These are phyloP conservation scores for Ganaspis brasiliensis DNA, from an alignment of 2,888 invertebrate genomes.

Conservation along the genomic window DNA sequence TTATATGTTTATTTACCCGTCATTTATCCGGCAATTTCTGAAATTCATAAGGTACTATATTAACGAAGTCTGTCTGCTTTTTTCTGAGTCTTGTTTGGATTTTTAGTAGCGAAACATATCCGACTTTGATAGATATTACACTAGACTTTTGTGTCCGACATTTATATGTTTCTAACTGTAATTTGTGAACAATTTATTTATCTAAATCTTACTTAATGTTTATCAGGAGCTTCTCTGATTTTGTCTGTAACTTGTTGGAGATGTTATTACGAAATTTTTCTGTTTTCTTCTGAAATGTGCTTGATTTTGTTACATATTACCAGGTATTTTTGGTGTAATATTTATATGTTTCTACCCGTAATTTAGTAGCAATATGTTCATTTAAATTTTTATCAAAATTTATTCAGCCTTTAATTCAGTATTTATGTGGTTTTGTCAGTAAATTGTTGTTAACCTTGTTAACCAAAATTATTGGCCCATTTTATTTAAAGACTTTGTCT, in stretches of 20 bases:
- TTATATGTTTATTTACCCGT: too few relatives aligned
- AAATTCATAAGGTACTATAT: too few relatives aligned
- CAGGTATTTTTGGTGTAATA: background rate
- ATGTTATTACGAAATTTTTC: background rate
- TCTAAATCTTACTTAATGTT: background rate
- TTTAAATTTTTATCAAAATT: background rate
- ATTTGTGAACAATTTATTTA: background rate
- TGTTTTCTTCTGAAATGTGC: background rate
- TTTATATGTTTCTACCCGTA: background rate
- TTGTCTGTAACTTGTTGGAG: background rate
- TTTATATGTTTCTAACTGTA: background rate
- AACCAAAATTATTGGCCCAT: too few relatives aligned
- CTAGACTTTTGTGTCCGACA: background rate
- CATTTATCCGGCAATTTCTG: background rate
- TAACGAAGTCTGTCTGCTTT: too few relatives aligned
- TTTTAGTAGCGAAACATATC: background rate
- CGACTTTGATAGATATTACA: background rate
- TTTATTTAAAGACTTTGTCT: too few relatives aligned
- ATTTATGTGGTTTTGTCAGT: too few relatives aligned
- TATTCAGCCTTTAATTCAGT: too few relatives aligned
- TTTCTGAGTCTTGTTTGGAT: too few relatives aligned
- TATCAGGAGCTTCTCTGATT: background rate
- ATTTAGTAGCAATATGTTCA: background rate
- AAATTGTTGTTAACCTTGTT: too few relatives aligned
- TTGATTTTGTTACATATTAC: background rate